Evolutionary conservation across 2,113 vertebrate species (phyloP).

Genomic region (Sisor rabdophorus): DNA sequence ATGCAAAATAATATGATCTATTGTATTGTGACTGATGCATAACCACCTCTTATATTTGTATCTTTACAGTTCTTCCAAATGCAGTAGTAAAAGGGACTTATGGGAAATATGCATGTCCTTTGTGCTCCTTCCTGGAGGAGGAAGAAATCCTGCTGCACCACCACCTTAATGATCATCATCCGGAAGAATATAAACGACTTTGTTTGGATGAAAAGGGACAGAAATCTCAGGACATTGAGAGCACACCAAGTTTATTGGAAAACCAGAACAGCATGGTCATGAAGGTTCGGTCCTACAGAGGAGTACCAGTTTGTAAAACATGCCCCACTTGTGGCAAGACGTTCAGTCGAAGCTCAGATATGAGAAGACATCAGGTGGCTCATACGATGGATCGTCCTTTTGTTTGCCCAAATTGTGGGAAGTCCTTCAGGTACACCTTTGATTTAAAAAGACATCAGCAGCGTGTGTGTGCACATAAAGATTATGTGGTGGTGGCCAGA

Average conservation of each 20-base stretch:
- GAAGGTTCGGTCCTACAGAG: conserved; percentile 26
- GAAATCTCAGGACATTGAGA: not conserved
- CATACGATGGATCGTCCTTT: conserved; percentile 46
- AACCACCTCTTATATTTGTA: not conserved
- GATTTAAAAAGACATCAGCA: conserved; percentile 49
- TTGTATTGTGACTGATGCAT: too few species aligned
- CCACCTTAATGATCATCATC: conserved; percentile 19
- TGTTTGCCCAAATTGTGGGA: conserved; percentile 33
- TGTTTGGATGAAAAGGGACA: conserved; percentile 5
- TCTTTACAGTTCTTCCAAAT: not conserved
- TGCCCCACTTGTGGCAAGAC: conserved; percentile 49
- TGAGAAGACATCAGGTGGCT: conserved; percentile 45
- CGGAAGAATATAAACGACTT: conserved; percentile 19
- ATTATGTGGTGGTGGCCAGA: conserved; percentile 22
- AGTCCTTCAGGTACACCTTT: conserved; percentile 43
- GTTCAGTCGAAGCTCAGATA: conserved; percentile 44
- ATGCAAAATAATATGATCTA: too few species aligned
- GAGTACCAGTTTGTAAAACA: conserved; percentile 30
- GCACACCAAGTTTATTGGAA: not conserved
- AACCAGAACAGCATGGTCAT: not conserved
- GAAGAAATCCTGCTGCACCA: conserved; percentile 21
- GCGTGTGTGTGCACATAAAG: conserved; percentile 25
- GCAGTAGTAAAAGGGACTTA: not conserved
- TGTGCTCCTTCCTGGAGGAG: conserved; percentile 17
- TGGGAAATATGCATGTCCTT: conserved; percentile 10